Evolutionary conservation across 2,797 vertebrate species (phyloP).

Genomic region (Poecilia velifera): DNA sequence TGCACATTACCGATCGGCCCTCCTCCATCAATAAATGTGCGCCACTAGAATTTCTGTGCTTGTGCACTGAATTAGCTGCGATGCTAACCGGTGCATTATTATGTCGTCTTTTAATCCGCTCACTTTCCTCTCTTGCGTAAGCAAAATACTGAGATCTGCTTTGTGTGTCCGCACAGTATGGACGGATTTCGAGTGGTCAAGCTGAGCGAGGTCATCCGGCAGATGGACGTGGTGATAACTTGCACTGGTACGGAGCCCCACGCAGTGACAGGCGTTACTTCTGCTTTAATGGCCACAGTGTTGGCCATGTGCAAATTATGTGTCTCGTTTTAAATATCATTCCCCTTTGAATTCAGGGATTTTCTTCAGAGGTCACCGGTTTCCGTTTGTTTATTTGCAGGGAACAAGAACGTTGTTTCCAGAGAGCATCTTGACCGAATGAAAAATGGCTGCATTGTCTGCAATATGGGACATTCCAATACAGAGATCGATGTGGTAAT

Average conservation of each 20-base stretch:
- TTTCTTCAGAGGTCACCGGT: not conserved
- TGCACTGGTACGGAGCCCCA: conserved; percentile 89
- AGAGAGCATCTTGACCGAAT: conserved; percentile 95
- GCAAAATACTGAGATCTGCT: not conserved
- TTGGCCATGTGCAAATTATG: conserved; percentile 11
- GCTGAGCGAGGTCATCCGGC: conserved; percentile 96
- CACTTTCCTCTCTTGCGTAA: not conserved
- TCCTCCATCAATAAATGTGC: conserved; percentile 16
- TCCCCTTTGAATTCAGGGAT: not conserved
- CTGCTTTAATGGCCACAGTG: conserved; percentile 52
- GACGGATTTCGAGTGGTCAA: conserved; percentile 98
- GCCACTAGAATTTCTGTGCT: not conserved
- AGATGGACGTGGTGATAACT: conserved; percentile 98
- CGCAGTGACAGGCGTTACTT: conserved; percentile 53
- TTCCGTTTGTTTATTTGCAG: conserved; percentile 65
- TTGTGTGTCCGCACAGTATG: conserved; percentile 85
- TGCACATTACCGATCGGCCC: conserved; percentile 11
- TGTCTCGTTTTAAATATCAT: conserved; percentile 12
- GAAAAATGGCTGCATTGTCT: conserved; percentile 98
- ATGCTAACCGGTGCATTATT: not conserved
- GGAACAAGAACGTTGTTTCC: conserved; percentile 98
- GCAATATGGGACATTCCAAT: conserved; percentile 99
- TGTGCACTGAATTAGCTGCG: conserved; percentile 4
- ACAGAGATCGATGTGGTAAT: conserved; percentile 97
- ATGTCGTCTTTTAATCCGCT: not conserved